phyloP scores from a whole-genome alignment of 1,140 invertebrate genomes.

The Sycophila sp. region DNA sequence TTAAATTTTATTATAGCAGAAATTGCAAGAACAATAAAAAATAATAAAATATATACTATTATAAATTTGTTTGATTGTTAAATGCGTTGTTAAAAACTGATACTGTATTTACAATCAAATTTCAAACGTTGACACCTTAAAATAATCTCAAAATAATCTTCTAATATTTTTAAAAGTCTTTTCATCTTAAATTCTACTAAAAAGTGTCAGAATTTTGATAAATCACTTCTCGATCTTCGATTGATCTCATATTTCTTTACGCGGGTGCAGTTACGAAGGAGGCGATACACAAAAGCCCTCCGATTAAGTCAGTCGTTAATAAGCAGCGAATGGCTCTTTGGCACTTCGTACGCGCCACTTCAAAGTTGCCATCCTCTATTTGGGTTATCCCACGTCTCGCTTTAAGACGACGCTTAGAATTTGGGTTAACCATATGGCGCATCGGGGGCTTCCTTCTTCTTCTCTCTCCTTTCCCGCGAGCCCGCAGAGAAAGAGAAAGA shows the following conservation, averaged over 20 bases:
- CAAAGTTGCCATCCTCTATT: slow-evolving; percentile 34
- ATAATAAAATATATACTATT: too few species aligned
- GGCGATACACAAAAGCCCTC: neutral
- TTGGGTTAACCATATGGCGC: slow-evolving; percentile 54
- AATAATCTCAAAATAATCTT: too few species aligned
- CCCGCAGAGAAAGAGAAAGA: neutral
- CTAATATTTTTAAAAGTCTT: too few species aligned
- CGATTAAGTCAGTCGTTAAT: neutral
- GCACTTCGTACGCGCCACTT: neutral
- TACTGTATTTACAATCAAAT: too few species aligned
- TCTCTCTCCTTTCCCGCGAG: slow-evolving; percentile 35
- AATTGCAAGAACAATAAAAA: too few species aligned
- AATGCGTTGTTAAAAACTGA: too few species aligned
- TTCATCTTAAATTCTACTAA: too few species aligned
- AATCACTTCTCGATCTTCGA: neutral
- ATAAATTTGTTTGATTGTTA: too few species aligned
- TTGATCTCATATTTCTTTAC: neutral
- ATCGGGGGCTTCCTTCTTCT: slow-evolving; percentile 42
- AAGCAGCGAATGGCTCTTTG: slow-evolving; percentile 9
- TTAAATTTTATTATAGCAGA: too few species aligned
- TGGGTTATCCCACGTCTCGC: slow-evolving; percentile 43
- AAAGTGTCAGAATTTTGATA: too few species aligned
- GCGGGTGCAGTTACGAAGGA: neutral
- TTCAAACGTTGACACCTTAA: neutral
- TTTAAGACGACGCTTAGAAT: slow-evolving; percentile 46